Conservation (phyloP, 1,140 invertebrate species). For the Muscidifurax raptorellus region DNA sequence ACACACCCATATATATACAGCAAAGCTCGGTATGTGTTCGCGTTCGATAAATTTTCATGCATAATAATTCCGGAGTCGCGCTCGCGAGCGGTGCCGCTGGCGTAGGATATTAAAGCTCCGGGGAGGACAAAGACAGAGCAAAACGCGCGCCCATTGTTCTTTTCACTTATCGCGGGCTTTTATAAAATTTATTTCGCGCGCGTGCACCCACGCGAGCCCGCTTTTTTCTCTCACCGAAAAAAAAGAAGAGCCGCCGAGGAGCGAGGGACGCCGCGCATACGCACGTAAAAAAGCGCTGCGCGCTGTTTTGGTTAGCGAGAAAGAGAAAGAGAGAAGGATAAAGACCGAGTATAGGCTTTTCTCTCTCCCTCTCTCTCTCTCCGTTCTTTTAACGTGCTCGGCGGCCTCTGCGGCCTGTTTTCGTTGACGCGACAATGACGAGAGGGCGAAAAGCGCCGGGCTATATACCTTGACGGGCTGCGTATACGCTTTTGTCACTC, state of each 20-base stretch:
- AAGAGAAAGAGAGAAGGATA: neutral
- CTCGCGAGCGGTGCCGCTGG: neutral
- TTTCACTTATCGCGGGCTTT: constrained; percentile 48
- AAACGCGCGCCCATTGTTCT: constrained; percentile 41
- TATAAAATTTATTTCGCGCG: constrained; percentile 45
- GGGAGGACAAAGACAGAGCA: constrained; percentile 15
- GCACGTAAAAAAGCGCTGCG: constrained; percentile 9
- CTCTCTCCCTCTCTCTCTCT: too few species aligned
- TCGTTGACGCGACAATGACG: constrained; percentile 45
- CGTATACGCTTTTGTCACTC: neutral
- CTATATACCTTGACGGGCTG: neutral
- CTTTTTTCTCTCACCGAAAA: neutral
- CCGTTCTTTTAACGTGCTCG: neutral
- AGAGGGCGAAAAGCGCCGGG: constrained; percentile 1
- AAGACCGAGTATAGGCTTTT: neutral
- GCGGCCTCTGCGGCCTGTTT: constrained; percentile 14
- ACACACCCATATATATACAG: neutral
- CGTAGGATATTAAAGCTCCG: constrained; percentile 13
- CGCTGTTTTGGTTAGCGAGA: constrained; percentile 27
- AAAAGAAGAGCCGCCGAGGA: neutral
- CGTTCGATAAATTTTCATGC: constrained; percentile 48
- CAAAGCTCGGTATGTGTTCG: neutral
- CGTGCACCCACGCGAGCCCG: neutral
- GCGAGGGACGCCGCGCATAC: neutral
- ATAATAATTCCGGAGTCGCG: constrained; percentile 32